Evolutionary conservation across 2,113 vertebrate species (phyloP).

Genomic region (Pelusios castaneus): DNA sequence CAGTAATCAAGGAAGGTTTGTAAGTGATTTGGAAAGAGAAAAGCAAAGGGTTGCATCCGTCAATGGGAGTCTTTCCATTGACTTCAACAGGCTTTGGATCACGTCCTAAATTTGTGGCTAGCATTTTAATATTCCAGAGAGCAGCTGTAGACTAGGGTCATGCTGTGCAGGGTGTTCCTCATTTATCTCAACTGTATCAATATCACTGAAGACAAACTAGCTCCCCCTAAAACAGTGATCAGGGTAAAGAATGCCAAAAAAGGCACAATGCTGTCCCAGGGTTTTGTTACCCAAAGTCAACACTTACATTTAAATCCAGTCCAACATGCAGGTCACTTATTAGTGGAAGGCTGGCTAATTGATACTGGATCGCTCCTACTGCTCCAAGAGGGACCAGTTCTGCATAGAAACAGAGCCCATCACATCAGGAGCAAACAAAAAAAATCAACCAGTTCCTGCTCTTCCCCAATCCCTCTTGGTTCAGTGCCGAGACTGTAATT

Average conservation of each 20-base stretch:
- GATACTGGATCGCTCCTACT: slow-evolving; percentile 9
- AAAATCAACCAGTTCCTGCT: too few species aligned
- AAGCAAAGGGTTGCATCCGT: not conserved
- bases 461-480: not conserved
- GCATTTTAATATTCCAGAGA: not conserved
- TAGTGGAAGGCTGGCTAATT: slow-evolving; percentile 22
- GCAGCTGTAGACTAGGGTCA: rapidly evolving
- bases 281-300: not conserved
- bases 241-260: not conserved
- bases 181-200: rapidly evolving
- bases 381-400: not conserved
- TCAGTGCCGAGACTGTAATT: too few species aligned
- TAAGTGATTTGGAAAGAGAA: not conserved
- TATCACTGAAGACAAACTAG: not conserved
- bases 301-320: slow-evolving; percentile 48
- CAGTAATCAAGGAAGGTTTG: not conserved
- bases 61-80: too few species aligned
- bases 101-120: not conserved
- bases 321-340: not conserved
- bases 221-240: not conserved
- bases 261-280: rapidly evolving
- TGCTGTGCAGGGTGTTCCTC: not conserved
- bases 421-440: not conserved
- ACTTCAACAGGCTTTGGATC: not conserved
- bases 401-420: rapidly evolving